Conservation (phyloP, 1,140 invertebrate genomes). For the Cotesia chilonis region DNA sequence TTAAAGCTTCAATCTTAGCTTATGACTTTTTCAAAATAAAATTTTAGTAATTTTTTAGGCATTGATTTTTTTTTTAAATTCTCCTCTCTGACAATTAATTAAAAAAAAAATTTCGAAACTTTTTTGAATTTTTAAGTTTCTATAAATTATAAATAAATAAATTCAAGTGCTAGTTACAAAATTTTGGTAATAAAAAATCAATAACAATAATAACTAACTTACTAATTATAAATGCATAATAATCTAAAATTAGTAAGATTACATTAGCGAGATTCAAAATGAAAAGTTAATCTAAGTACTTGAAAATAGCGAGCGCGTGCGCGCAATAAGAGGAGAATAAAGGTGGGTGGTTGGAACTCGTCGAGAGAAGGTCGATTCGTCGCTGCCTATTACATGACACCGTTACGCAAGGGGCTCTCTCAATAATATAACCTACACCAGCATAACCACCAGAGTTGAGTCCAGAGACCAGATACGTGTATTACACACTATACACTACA, state of each 20-base stretch:
- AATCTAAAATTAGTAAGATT: background rate
- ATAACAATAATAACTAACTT: too few relatives aligned
- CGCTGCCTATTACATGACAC: slow-evolving; percentile 52
- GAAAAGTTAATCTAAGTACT: slow-evolving; percentile 15
- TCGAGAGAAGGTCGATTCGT: slow-evolving; percentile 51
- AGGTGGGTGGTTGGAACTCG: slow-evolving; percentile 41
- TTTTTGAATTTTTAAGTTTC: too few relatives aligned
- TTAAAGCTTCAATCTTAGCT: too few relatives aligned
- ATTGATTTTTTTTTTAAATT: too few relatives aligned
- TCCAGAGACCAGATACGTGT: background rate
- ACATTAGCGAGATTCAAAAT: background rate
- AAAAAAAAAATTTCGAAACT: too few relatives aligned
- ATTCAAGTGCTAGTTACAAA: too few relatives aligned
- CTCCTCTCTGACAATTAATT: too few relatives aligned
- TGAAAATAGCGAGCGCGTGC: slow-evolving; percentile 10
- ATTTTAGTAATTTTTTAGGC: too few relatives aligned
- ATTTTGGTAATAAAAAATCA: too few relatives aligned
- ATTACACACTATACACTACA: background rate
- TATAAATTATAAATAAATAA: too few relatives aligned
- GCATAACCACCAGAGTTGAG: background rate
- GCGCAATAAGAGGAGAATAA: slow-evolving; percentile 34
- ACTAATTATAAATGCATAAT: background rate
- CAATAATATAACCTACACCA: slow-evolving; percentile 13
- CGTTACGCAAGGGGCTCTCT: slow-evolving; percentile 48
- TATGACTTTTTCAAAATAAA: too few relatives aligned